Evolutionary conservation across 2,113 vertebrate genomes (phyloP), one percentile per base, ranked within the genome.

Genomic region (Sturnira hondurensis): DNA sequence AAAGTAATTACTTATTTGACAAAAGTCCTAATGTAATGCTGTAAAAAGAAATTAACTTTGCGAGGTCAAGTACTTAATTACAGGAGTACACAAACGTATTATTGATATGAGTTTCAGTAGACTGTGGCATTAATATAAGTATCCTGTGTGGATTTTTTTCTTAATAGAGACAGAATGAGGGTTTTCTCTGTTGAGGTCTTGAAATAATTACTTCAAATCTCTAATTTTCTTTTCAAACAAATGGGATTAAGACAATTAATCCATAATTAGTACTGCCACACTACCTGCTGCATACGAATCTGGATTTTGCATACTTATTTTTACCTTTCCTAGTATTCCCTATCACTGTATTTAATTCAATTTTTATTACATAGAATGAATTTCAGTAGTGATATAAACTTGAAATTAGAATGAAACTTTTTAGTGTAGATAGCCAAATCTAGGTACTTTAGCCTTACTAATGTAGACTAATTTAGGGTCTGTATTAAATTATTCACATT

Each of bases 171-270:
- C 6, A 73, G 16, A 91, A 47, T 20, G 26, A 89, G 22, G 73
- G 7, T 3, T 67, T 95, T 95, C 2, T 52, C 67, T 89, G 89
- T 41, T 47, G 26, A 86, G 52, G n/a, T 67, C 20, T 83, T 91
- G 3, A 93, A 91, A 71, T 83, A 89, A 89, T 89, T 89, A 67
- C 13, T 70, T 93, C 26, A 45, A 65, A 65, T 58, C 17, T 91
- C 26, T 2, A 70, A 74, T 85, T 92, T 81, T 80, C 41, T 88
- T 91, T 50, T 58, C 20, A 91, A 95, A 78, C 61, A 90, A 86
- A 77, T n/a, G 8, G 33, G 9, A 70, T 91, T 91, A 58, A 74
- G 24, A 61, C 58, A 33, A 89, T 91, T 77, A 52, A 58, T 36
- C 7, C 5, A 58, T 71, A 36, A 52, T 63, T 85, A 89, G 4